phyloP scores from a whole-genome alignment of 2,888 invertebrate species.

The Polymixis flavicincta region DNA sequence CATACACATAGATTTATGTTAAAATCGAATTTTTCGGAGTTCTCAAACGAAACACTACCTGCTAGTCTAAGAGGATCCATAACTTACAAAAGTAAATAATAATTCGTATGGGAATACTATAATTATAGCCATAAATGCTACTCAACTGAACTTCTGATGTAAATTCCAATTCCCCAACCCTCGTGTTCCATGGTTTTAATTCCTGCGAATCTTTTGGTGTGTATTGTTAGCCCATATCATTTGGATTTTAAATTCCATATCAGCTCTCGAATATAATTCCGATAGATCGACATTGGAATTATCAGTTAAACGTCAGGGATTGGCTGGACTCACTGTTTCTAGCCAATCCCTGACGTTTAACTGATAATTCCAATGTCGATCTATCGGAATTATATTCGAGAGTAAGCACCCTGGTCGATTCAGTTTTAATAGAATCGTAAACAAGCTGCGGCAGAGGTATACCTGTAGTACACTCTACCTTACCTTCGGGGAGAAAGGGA shows the following conservation, averaged over 20 bases:
- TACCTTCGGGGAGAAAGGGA: background rate
- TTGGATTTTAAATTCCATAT: slow-evolving; percentile 1
- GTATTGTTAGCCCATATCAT: background rate
- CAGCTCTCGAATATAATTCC: no score
- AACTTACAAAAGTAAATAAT: slow-evolving; percentile 27
- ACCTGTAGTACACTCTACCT: background rate
- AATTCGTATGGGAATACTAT: slow-evolving; percentile 21
- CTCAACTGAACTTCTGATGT: background rate
- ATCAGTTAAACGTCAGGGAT: no score
- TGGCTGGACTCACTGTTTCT: no score
- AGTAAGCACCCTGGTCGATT: no score
- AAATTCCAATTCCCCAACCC: slow-evolving; percentile 1
- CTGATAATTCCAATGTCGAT: no score
- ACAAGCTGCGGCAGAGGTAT: background rate
- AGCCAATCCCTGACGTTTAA: no score
- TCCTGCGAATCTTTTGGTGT: background rate
- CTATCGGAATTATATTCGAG: no score
- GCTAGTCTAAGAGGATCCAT: slow-evolving; percentile 3
- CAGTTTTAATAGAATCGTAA: background rate
- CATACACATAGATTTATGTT: slow-evolving; percentile 8
- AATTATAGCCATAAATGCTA: background rate
- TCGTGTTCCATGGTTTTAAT: background rate
- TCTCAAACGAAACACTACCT: slow-evolving; percentile 13
- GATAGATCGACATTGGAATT: no score
- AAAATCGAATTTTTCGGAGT: slow-evolving; percentile 17